Evolutionary conservation across 2,888 invertebrate genomes (phyloP), one percentile per base, ranked within the genome.

Genomic region (Salticus scenicus): DNA sequence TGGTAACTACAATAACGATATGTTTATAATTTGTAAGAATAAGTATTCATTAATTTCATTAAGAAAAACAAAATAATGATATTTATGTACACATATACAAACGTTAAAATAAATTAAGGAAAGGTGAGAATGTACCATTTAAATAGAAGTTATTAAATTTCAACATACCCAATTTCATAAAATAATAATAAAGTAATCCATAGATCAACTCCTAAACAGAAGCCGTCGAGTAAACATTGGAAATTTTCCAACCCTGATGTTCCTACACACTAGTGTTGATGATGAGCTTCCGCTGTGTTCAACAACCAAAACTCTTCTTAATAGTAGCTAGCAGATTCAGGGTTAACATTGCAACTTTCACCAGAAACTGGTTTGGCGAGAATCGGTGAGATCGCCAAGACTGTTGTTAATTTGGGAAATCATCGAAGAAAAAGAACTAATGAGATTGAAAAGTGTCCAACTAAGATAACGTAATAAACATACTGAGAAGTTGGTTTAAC

Each of bases 281-380:
- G 2, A 17, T 10, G 42, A 47, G 14, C 1, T 17, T 10, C 42
- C n/a, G 7, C 7, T 2, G 10, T 17, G 42, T 47, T 47, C 42
- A 47, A 47, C 7, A 7, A 47, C 7, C 42, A 47, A 47, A 47
- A 17, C 42, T 10, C n/a, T 10, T 14, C 42, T 47, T 17, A 7
- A 17, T 17, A 14, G 42, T 17, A 47, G 42, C 42, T 47, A 17
- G 42, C 17, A 14, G 42, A 17, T 47, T 47, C 42, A 47, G 42
- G 42, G 42, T 47, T 47, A 47, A 37, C 37, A 37, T 37, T 17
- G n/a, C 17, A 17, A 47, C 42, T 17, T 47, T 47, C 2, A 2
- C 42, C 42, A 14, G n/a, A 75, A 75, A 75, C 75, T 30, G 75
- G 75, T 75, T 75, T 75, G 75, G 75, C 75, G 75, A 75, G 75